phyloP scores from a whole-genome alignment of 1,140 invertebrate species.

The Varroa destructor region DNA sequence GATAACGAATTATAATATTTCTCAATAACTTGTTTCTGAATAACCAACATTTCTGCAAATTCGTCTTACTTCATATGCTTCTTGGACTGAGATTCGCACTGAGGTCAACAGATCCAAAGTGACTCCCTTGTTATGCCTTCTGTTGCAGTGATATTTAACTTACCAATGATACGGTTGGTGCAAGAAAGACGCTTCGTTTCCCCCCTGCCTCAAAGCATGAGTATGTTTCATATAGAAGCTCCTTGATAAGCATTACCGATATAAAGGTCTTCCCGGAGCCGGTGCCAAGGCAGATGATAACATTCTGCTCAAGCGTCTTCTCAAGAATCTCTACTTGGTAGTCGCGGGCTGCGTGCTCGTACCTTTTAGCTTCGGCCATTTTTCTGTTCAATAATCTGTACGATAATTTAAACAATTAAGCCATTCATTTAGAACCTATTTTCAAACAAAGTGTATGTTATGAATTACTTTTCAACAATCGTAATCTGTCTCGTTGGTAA shows the following conservation, averaged over 20 bases:
- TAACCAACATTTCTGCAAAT: too few species aligned
- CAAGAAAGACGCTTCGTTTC: conserved; percentile 43
- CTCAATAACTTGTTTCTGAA: too few species aligned
- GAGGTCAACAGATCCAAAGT: background rate
- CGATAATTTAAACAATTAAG: too few species aligned
- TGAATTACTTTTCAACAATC: too few species aligned
- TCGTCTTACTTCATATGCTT: too few species aligned
- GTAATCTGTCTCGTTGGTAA: too few species aligned
- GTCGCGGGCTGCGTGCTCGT: background rate
- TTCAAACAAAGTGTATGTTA: too few species aligned
- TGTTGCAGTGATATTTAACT: background rate
- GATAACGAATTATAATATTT: too few species aligned
- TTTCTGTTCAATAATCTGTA: too few species aligned
- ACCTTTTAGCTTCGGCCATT: too few species aligned
- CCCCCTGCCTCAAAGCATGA: conserved; percentile 34
- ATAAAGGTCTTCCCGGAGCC: conserved; percentile 86
- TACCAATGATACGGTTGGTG: conserved; percentile 35
- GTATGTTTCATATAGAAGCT: conserved; percentile 46
- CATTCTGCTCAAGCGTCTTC: conserved; percentile 57
- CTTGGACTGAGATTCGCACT: too few species aligned
- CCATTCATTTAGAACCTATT: too few species aligned
- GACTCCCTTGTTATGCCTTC: background rate
- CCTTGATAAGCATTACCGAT: conserved; percentile 63
- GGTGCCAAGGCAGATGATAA: conserved; percentile 76
- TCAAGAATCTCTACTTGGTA: conserved; percentile 61